Evolutionary conservation across 2,797 vertebrate species (phyloP), one percentile per base, ranked within the genome.

Genomic region (Aeoliscus strigatus): DNA sequence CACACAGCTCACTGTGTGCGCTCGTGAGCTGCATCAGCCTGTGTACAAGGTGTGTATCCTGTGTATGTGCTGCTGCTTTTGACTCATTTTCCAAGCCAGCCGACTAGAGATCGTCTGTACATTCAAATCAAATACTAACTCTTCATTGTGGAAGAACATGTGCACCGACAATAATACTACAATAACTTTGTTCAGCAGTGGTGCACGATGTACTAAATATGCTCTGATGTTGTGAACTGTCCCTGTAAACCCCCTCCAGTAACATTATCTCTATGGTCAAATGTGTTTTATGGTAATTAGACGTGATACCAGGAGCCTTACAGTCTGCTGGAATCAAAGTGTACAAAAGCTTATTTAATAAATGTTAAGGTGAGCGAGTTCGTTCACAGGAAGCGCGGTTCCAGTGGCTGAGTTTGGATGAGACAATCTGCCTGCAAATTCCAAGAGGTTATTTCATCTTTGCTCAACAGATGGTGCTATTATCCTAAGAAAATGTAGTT

Each of bases 381-480:
- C 14, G 10, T 36, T 59, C 15, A 33, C 0, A 28, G 27, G 15
- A 39, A 12, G 2, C 5, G 4, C 28, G 4, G 15, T 46, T 18
- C 10, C 9, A 3, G 29, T 9, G n/a, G 17, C 6, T 3, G 8
- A 29, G 35, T 31, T 15, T n/a, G 18, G 25, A 42, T 15, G 29
- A 56, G 69, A 77, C 69, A 75, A 77, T 80, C 71, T 9, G 40
- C 9, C 23, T 30, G 2, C 6, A 7, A 5, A 12, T 40, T 58
- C 23, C 5, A 27, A 40, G 16, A 8, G 34, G 52, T 44, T 3
- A 24, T 77, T 60, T 47, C 27, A 11, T 27, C n/a, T 67, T 61
- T 63, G 67, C 39, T 26, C 82, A 71, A 28, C 56, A 74, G 79
- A 48, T 65, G 82, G 80, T 52, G 75, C 64, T 51, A 61, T n/a